A percentile compares a stretch with the other conserved stretches of the same genome.
These are phyloP conservation scores for Aphyosemion australe DNA, from an alignment of 2,113 vertebrate species.

Conservation along the genomic window DNA sequence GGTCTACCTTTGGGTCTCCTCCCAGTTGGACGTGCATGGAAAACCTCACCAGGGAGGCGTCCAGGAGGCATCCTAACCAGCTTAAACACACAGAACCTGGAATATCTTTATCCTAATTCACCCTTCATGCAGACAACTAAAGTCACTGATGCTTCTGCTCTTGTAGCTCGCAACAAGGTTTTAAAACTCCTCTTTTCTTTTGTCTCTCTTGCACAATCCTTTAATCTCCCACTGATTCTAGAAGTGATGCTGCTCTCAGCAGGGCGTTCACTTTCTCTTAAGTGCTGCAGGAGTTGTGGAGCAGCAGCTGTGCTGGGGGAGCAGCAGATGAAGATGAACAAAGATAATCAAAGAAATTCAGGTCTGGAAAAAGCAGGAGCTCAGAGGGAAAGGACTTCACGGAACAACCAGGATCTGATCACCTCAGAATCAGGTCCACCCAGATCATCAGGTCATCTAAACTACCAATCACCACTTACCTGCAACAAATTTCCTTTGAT, in stretches of 20 bases:
- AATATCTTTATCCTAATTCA: constrained; percentile 24
- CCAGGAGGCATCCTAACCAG: too few relatives aligned
- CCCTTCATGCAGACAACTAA: constrained; percentile 51
- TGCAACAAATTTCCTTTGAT: constrained; percentile 14
- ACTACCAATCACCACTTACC: background rate
- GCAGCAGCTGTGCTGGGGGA: constrained; percentile 35
- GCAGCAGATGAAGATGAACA: constrained; percentile 16
- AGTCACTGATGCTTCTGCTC: background rate
- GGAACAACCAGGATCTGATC: too few relatives aligned
- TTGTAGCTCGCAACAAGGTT: constrained; percentile 33
- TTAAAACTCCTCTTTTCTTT: constrained; percentile 22
- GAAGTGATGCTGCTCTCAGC: constrained; percentile 54
- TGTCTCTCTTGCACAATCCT: constrained; percentile 30
- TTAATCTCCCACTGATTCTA: constrained; percentile 52
- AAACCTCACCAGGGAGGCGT: too few relatives aligned
- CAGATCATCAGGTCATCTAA: constrained; percentile 8
- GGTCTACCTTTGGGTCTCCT: too few relatives aligned
- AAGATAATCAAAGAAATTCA: constrained; percentile 7
- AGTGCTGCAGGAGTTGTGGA: constrained; percentile 54
- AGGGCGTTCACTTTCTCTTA: constrained; percentile 59
- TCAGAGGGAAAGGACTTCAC: too few relatives aligned
- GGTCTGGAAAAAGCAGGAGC: background rate
- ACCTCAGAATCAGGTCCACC: too few relatives aligned
- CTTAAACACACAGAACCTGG: background rate
- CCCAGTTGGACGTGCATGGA: too few relatives aligned